Evolutionary conservation across 2,113 vertebrate genomes (phyloP).

Genomic region (Pleuronectes platessa): DNA sequence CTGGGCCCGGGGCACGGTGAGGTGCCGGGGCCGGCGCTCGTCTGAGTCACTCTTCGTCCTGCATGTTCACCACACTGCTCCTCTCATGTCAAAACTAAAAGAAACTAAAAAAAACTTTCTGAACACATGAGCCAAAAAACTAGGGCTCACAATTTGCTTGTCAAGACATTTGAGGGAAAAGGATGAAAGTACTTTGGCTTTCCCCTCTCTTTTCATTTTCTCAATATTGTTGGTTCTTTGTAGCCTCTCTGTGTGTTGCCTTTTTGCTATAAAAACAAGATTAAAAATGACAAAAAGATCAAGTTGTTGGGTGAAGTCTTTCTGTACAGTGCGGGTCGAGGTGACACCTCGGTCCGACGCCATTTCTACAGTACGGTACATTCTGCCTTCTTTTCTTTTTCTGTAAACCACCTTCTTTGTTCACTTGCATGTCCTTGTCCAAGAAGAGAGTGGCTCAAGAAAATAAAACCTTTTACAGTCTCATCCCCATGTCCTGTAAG

Average conservation of each 20-base stretch:
- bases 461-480: slow-evolving; percentile 75
- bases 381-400: slow-evolving; percentile 45
- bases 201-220: slow-evolving; percentile 73
- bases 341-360: slow-evolving; percentile 40
- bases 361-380: slow-evolving; percentile 66
- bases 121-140: slow-evolving; percentile 64
- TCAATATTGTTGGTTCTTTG: slow-evolving; percentile 83
- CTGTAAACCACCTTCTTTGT: slow-evolving; percentile 73
- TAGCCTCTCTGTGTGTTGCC: slow-evolving; percentile 83
- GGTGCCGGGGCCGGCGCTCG: slow-evolving; percentile 45
- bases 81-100: slow-evolving; percentile 68
- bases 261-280: slow-evolving; percentile 82
- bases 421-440: slow-evolving; percentile 82
- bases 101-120: slow-evolving; percentile 46
- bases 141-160: slow-evolving; percentile 68
- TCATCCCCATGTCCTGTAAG: slow-evolving; percentile 79
- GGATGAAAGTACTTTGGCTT: slow-evolving; percentile 73
- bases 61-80: slow-evolving; percentile 79
- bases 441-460: slow-evolving; percentile 74
- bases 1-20: slow-evolving; percentile 44
- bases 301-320: slow-evolving; percentile 77
- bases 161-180: slow-evolving; percentile 66
- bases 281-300: slow-evolving; percentile 75
- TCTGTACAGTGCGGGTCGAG: slow-evolving; percentile 72
- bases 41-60: slow-evolving; percentile 74